Conservation (phyloP, 2,113 vertebrate species). For the Meriones unguiculatus region DNA sequence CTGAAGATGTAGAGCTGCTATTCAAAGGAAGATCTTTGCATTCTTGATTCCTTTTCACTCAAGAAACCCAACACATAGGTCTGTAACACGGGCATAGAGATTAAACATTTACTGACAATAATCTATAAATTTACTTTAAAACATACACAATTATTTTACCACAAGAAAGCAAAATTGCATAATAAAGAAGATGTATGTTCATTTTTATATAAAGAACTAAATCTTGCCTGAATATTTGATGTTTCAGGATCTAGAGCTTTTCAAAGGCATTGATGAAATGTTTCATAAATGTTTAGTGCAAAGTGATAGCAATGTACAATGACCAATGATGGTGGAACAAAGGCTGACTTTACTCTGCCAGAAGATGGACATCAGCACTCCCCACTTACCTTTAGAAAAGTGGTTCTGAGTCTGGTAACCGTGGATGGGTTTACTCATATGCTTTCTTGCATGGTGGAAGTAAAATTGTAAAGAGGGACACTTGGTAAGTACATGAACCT, state of each 20-base stretch:
- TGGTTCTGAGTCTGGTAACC: constrained; percentile 98
- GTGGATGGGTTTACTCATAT: constrained; percentile 96
- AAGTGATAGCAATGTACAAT: not conserved
- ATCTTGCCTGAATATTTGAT: not conserved
- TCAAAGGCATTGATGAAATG: not conserved
- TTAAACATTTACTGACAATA: not conserved
- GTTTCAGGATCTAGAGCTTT: not conserved
- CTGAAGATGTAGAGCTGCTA: not conserved
- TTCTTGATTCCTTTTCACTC: not conserved
- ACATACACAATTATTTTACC: too few relatives aligned
- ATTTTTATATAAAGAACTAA: not conserved
- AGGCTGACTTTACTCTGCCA: not conserved
- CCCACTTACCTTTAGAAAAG: constrained; percentile 95
- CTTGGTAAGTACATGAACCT: not conserved
- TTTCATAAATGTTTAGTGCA: not conserved
- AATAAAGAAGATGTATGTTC: too few relatives aligned
- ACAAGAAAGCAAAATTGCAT: too few relatives aligned
- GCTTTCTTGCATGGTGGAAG: constrained; percentile 98
- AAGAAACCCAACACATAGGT: not conserved
- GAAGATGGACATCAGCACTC: not conserved
- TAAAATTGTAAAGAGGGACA: constrained; percentile 90
- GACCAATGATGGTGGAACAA: not conserved
- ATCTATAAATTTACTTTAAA: not conserved
- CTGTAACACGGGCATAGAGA: not conserved
- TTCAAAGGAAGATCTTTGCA: not conserved